Base-by-base conservation (phyloP, 1,140 invertebrate genomes). In the Aphelenchoides besseyi region DNA sequence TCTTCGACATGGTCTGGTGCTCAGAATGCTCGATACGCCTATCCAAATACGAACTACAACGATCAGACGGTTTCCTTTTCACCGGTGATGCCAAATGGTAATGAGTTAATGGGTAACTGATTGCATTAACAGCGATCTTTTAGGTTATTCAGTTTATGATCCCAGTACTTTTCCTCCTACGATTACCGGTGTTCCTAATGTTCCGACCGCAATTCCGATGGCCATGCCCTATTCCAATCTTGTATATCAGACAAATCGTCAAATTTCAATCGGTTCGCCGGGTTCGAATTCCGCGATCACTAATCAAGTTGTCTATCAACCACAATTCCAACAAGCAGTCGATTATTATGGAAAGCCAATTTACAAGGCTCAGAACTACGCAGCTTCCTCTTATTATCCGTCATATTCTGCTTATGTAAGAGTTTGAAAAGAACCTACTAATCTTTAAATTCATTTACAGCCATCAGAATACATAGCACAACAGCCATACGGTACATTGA, bases 41-140 rank as follows among this genome's bases (percentile, higher is more conserved):
- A 59, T 23, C 55, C 26, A 5, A 28, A 5, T 8, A 8, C 55
- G 26, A 18, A 12, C 55, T 59, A 59, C 32, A 33, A 33, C 32
- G 55, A 59, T 59, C 55, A 59, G 23, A 48, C 41, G 55, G 5
- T 59, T 23, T 59, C 55, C 16, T 59, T 59, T 59, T 59, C 55
- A 29, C 55, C 55, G 5, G 18, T 59, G 5, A 5, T 59, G 5
- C 18, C 55, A 5, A 59, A 59, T 33, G 55, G 55, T 8, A 18
- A 23, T 59, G 5, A 8, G 55, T 59, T 59, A 12, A 16, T 59
- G 55, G 23, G 18, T 5, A 5, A 59, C 5, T 28, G 26, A 59
- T 8, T 5, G 5, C 5, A 59, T 18, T 59, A 8, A 8, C 23
- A 29, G 26, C 32, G 5, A 8, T 59, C 23, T 12, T 59, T 5